Evolutionary conservation across 2,113 vertebrate genomes (phyloP), one percentile per base, ranked within the genome.

Genomic region (Bucco capensis): DNA sequence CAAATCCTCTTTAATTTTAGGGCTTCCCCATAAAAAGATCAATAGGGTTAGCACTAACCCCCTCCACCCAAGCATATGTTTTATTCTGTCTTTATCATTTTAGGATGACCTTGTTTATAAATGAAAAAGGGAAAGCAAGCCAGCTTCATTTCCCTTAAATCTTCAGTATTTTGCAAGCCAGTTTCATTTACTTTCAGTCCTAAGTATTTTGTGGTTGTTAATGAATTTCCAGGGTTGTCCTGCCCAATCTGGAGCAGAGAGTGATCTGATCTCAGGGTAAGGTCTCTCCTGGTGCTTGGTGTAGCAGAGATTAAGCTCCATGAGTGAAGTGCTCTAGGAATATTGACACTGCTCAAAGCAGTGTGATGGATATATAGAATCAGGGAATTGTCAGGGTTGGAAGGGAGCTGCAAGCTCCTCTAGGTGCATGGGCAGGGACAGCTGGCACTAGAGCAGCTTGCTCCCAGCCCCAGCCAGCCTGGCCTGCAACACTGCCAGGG

Each of bases 1-100:
- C 95, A 91, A 97, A 95, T 25, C 84, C 89, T 96, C 94, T 96
- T 97, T 97, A 96, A 96, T 97, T 98, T 97, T 95, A 96, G 97
- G 89, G 83, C 94, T 96, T 96, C 84, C 90, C 89, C 95, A 89
- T 90, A 88, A 96, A 96, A 95, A 95, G 90, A 57, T 86, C 92
- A 92, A 75, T 61, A 86, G 86, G 58, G 88, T 86, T 93, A 91
- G 71, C 69, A 49, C 56, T 88, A 94, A 97, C 82, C 77, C 85
- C 77, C 74, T n/a, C n/a, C n/a, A n/a, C n/a, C 90, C 2, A 86
- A 97, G 95, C 96, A 92, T 96, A 95, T 96, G 96, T 95, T 97
- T 97, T 96, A 96, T 86, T 76, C 12, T 93, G 74, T 93, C 79
- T 94, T 95, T 96, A 82, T 96, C 88, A 96, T 97, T 97, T 97